Percentiles rank a stretch among this genome's conserved stretches.
Conservation (phyloP, 2,888 invertebrate genomes). For the Amphipoea lucens region DNA sequence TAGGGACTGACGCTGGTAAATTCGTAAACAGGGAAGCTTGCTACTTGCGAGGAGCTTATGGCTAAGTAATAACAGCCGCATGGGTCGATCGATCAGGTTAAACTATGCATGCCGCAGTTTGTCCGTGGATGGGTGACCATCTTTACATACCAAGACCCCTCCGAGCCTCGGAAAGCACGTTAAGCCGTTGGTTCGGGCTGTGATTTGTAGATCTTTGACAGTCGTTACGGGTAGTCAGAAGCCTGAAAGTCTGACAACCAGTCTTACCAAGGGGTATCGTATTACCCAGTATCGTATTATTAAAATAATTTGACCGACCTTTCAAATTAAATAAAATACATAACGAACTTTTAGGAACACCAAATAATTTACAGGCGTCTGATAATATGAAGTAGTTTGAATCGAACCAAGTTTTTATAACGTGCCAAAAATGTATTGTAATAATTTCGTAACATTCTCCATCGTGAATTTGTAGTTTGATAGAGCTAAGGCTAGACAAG, state of each 20-base stretch:
- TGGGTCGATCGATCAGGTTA: no score
- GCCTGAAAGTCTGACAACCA: no score
- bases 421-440: not conserved
- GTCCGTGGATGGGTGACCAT: no score
- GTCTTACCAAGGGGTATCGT: no score
- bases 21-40: conserved; percentile 2
- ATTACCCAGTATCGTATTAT: no score
- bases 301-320: not conserved
- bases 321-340: not conserved
- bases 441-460: conserved; percentile 9
- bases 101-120: no score
- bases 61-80: no score
- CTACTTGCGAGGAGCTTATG: not conserved
- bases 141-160: no score
- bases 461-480: conserved; percentile 33
- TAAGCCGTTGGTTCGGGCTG: no score
- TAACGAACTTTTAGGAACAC: not conserved
- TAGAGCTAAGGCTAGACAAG: conserved; percentile 55
- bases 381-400: not conserved
- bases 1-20: not conserved
- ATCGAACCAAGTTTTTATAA: not conserved
- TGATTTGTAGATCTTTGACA: no score
- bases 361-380: not conserved
- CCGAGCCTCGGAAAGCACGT: no score
- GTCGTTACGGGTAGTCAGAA: no score